Evolutionary conservation across 2,113 vertebrate species (phyloP).

Genomic region (Onychostruthus taczanowskii): DNA sequence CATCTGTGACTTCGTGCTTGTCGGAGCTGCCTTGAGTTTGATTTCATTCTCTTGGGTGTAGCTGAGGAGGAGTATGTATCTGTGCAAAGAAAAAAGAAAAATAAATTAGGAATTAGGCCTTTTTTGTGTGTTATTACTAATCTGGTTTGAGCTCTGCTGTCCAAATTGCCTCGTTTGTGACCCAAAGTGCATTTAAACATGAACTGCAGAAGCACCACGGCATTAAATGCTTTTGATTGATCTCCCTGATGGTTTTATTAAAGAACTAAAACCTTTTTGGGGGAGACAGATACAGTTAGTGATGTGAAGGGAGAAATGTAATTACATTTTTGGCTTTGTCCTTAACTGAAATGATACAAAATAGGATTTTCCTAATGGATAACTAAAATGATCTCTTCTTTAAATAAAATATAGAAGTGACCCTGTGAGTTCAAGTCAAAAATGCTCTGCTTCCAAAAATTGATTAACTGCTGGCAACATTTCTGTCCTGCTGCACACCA

Average conservation of each 20-base stretch:
- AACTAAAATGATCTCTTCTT: slow-evolving; percentile 56
- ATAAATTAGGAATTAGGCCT: not conserved
- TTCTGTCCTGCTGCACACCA: not conserved
- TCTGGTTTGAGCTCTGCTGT: slow-evolving; percentile 38
- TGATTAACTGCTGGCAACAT: slow-evolving; percentile 16
- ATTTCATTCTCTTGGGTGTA: not conserved
- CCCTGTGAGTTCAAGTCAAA: slow-evolving; percentile 37
- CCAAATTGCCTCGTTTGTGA: slow-evolving; percentile 59
- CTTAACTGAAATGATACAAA: slow-evolving; percentile 48
- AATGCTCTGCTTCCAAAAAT: slow-evolving; percentile 47
- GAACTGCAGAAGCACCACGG: slow-evolving; percentile 44
- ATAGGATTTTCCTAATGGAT: slow-evolving; percentile 62
- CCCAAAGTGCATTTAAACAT: slow-evolving; percentile 66
- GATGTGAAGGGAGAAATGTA: slow-evolving; percentile 43
- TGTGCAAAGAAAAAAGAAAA: not conserved
- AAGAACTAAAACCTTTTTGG: slow-evolving; percentile 57
- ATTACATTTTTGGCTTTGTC: slow-evolving; percentile 65
- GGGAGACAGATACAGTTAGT: slow-evolving; percentile 51
- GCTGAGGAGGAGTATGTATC: not conserved
- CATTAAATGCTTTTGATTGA: slow-evolving; percentile 70
- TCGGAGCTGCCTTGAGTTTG: not conserved
- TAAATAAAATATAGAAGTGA: slow-evolving; percentile 57
- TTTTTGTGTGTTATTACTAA: slow-evolving; percentile 34
- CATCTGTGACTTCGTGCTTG: not conserved
- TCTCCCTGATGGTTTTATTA: slow-evolving; percentile 66